Evolutionary conservation across 1,140 invertebrate species (phyloP).

Genomic region (Brachionus koreanus): DNA sequence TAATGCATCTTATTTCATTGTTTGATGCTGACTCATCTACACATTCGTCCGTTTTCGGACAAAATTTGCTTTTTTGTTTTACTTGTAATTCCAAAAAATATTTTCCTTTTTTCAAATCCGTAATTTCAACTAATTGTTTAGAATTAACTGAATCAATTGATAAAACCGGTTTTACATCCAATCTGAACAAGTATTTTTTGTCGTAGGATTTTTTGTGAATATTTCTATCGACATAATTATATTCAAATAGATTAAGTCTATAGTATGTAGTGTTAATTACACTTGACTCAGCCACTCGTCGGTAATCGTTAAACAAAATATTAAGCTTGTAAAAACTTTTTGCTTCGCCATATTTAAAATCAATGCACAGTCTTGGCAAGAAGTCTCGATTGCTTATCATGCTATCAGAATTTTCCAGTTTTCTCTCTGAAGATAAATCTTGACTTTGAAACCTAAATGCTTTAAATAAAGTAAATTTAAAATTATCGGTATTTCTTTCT

Average conservation of each 20-base stretch:
- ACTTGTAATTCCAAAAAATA: not conserved
- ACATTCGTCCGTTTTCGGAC: not conserved
- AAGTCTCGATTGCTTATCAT: not conserved
- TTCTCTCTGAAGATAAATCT: not conserved
- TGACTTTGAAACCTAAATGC: constrained; percentile 6
- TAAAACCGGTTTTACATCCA: not conserved
- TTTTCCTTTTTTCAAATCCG: not conserved
- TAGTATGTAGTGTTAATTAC: not conserved
- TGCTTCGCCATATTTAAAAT: not conserved
- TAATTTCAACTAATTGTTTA: not conserved
- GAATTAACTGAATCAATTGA: not conserved
- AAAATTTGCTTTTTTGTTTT: not conserved
- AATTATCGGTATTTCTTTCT: not conserved
- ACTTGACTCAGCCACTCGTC: not conserved
- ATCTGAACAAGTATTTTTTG: not conserved
- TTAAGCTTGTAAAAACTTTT: not conserved
- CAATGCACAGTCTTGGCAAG: not conserved
- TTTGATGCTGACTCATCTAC: not conserved
- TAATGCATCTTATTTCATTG: constrained; percentile 1
- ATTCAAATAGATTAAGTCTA: not conserved
- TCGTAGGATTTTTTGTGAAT: not conserved
- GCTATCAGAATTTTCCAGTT: not conserved
- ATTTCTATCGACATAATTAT: not conserved
- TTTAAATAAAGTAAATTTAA: not conserved
- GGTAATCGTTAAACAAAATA: not conserved